A percentile compares a stretch with the other conserved stretches of the same genome.
These are phyloP conservation scores for Drosophila albomicans DNA, from an alignment of 1,140 invertebrate genomes.

Conservation along the genomic window DNA sequence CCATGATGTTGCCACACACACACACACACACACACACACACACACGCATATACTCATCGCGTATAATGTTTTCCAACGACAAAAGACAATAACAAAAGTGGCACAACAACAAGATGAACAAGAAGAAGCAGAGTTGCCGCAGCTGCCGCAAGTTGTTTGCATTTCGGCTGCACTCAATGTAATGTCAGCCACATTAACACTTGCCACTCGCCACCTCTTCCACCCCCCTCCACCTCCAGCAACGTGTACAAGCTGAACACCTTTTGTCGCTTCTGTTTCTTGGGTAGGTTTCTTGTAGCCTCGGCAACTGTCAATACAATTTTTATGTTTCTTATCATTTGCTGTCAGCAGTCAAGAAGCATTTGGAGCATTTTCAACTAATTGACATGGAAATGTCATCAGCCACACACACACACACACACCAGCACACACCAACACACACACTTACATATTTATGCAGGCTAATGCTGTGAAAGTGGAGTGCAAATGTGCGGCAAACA, in stretches of 20 bases:
- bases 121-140: constrained; percentile 9
- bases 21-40: no score
- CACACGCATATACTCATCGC: background rate
- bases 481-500: constrained; percentile 3
- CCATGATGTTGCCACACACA: constrained; percentile 7
- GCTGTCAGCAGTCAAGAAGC: constrained; percentile 47
- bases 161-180: constrained; percentile 46
- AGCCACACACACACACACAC: background rate
- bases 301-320: constrained; percentile 41
- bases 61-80: constrained; percentile 41
- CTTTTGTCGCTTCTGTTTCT: background rate
- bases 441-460: constrained; percentile 4
- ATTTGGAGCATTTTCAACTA: constrained; percentile 63
- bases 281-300: background rate
- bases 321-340: constrained; percentile 51
- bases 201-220: background rate
- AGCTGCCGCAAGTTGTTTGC: constrained; percentile 71
- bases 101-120: constrained; percentile 17
- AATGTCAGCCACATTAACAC: constrained; percentile 43
- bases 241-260: no score
- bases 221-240: background rate
- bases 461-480: background rate
- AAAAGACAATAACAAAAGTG: constrained; percentile 48
- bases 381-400: constrained; percentile 73
- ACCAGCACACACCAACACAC: background rate